These are phyloP conservation scores for Coregonus ussuriensis DNA, from an alignment of 2,797 vertebrate species.

Conservation along the genomic window DNA sequence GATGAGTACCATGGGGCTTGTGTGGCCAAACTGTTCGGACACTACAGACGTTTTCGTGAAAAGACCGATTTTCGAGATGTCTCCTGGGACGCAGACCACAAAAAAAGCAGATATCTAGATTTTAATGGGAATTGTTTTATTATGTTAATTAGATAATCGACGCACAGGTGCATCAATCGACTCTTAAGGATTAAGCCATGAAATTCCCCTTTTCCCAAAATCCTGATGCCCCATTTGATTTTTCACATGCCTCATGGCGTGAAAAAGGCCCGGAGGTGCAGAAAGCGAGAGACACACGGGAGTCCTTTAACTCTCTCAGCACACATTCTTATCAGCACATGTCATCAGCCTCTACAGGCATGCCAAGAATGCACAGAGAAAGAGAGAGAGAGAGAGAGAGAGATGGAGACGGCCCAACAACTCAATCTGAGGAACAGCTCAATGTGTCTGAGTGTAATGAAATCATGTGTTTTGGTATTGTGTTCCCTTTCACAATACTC, in stretches of 20 bases:
- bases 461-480: constrained; percentile 13
- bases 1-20: too few species aligned
- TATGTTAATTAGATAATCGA: too few species aligned
- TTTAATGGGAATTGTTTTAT: too few species aligned
- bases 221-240: not conserved
- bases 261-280: constrained; percentile 37
- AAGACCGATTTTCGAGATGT: too few species aligned
- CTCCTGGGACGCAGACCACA: too few species aligned
- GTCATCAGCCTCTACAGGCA: constrained; percentile 48
- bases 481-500: constrained; percentile 8
- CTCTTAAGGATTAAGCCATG: not conserved
- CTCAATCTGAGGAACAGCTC: constrained; percentile 25
- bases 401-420: constrained; percentile 5
- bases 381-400: not conserved
- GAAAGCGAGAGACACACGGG: constrained; percentile 22
- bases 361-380: constrained; percentile 58
- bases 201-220: not conserved
- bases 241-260: not conserved
- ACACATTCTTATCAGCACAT: constrained; percentile 48
- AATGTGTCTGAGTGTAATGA: not conserved
- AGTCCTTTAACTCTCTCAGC: constrained; percentile 41
- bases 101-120: too few species aligned
- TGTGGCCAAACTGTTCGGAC: too few species aligned
- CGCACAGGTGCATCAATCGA: not conserved
- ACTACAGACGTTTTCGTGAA: too few species aligned